Evolutionary conservation across 2,113 vertebrate genomes (phyloP).

Genomic region (Sinocyclocheilus anshuiensis): DNA sequence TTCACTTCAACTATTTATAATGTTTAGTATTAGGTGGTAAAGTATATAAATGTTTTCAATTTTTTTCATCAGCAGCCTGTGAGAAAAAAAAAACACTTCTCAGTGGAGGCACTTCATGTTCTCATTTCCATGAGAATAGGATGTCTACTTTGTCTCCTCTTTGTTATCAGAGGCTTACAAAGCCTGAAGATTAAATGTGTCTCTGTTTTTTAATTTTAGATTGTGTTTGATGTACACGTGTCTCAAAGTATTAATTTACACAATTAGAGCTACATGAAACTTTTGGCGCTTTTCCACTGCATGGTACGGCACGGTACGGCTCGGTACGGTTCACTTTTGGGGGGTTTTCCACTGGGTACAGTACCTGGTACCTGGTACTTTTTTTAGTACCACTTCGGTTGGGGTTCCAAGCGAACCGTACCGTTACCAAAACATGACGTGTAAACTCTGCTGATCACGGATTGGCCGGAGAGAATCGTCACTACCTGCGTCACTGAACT

Average conservation of each 20-base stretch:
- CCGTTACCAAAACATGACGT: too few species aligned
- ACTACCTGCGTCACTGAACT: too few species aligned
- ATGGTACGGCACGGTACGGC: too few species aligned
- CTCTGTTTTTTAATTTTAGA: constrained; percentile 9
- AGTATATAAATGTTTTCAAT: too few species aligned
- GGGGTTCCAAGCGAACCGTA: too few species aligned
- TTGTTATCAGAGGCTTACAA: background rate
- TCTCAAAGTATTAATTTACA: background rate
- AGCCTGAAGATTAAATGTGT: background rate
- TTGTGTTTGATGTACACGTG: background rate
- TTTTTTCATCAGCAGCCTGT: background rate
- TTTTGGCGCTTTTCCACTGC: too few species aligned
- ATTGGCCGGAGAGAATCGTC: too few species aligned
- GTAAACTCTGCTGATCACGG: too few species aligned
- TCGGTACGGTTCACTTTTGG: too few species aligned
- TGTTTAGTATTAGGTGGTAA: background rate
- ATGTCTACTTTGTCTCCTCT: background rate
- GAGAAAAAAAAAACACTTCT: background rate
- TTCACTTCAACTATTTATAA: background rate
- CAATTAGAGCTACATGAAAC: background rate
- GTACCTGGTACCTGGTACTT: too few species aligned
- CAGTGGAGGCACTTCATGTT: background rate
- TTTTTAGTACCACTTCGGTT: too few species aligned
- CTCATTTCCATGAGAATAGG: background rate
- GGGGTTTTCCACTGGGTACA: too few species aligned